Percentiles rank a stretch among this genome's conserved stretches.
Evolutionary conservation across 2,888 invertebrate species (phyloP).

Genomic region (Troilus luridus): DNA sequence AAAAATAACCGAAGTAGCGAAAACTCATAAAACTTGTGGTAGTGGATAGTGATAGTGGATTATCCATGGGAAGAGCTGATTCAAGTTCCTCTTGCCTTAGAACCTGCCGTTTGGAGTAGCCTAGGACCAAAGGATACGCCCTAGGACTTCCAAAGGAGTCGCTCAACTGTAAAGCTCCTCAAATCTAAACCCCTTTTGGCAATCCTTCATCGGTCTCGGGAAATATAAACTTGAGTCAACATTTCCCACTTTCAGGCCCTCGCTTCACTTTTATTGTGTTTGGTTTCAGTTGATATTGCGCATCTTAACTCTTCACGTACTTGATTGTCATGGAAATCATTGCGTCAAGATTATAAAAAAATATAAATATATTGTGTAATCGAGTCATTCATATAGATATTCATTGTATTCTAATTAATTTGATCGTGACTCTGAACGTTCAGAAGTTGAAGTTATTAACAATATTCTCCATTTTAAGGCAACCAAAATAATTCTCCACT

Average conservation of each 20-base stretch:
- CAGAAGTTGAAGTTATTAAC: too few relatives aligned
- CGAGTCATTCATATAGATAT: too few relatives aligned
- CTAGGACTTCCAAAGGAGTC: neutral
- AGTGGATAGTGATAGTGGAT: neutral
- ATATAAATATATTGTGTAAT: too few relatives aligned
- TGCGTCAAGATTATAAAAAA: too few relatives aligned
- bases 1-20: too few relatives aligned
- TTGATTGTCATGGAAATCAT: too few relatives aligned
- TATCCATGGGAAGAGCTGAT: neutral
- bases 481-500: too few relatives aligned
- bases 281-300: neutral
- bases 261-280: neutral
- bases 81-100: neutral
- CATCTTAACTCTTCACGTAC: neutral
- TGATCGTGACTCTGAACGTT: too few relatives aligned
- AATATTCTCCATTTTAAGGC: too few relatives aligned
- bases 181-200: conserved; percentile 16
- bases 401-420: too few relatives aligned
- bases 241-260: neutral
- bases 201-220: conserved; percentile 1
- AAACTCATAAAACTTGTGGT: neutral
- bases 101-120: neutral
- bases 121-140: neutral
- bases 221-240: neutral
- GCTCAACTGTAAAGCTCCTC: neutral